A percentile compares a stretch with the other conserved stretches of the same genome.
phyloP scores from a whole-genome alignment of 2,888 invertebrate genomes.

The Catocala sponsa region DNA sequence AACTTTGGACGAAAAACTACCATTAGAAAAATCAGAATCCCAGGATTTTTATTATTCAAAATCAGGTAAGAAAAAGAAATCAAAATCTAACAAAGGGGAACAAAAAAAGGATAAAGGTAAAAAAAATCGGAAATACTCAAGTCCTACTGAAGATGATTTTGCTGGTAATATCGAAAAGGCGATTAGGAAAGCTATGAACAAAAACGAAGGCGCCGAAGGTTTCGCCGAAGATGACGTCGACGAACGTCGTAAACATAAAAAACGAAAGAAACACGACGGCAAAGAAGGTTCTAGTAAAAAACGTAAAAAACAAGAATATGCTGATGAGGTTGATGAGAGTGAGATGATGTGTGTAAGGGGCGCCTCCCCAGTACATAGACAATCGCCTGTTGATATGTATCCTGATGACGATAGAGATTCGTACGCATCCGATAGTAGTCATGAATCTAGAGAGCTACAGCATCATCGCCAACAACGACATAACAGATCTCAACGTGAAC shows the following conservation, averaged over 20 bases:
- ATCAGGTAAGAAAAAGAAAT: slow-evolving; percentile 87
- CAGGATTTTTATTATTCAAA: slow-evolving; percentile 74
- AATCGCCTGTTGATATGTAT: slow-evolving; percentile 69
- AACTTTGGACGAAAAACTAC: slow-evolving; percentile 52
- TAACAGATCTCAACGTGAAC: slow-evolving; percentile 74
- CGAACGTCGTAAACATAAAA: slow-evolving; percentile 85
- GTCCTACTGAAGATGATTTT: slow-evolving; percentile 90
- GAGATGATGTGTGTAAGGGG: slow-evolving; percentile 94
- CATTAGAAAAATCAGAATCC: slow-evolving; percentile 65
- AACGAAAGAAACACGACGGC: slow-evolving; percentile 88
- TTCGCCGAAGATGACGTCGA: slow-evolving; percentile 81
- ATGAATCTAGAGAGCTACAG: slow-evolving; percentile 84
- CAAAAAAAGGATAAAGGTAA: slow-evolving; percentile 85
- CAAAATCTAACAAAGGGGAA: slow-evolving; percentile 80
- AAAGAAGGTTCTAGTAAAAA: slow-evolving; percentile 89
- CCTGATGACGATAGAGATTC: slow-evolving; percentile 87
- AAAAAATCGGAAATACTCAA: slow-evolving; percentile 81
- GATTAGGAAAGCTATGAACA: slow-evolving; percentile 92
- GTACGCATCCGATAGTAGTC: slow-evolving; percentile 87
- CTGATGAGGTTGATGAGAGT: slow-evolving; percentile 91
- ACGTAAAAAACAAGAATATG: slow-evolving; percentile 85
- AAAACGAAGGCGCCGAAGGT: slow-evolving; percentile 86
- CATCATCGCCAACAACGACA: slow-evolving; percentile 81
- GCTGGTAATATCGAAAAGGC: slow-evolving; percentile 94
- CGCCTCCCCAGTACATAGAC: slow-evolving; percentile 89